Base-by-base conservation (phyloP, 1,140 invertebrate genomes). In the Sogatella furcifera region DNA sequence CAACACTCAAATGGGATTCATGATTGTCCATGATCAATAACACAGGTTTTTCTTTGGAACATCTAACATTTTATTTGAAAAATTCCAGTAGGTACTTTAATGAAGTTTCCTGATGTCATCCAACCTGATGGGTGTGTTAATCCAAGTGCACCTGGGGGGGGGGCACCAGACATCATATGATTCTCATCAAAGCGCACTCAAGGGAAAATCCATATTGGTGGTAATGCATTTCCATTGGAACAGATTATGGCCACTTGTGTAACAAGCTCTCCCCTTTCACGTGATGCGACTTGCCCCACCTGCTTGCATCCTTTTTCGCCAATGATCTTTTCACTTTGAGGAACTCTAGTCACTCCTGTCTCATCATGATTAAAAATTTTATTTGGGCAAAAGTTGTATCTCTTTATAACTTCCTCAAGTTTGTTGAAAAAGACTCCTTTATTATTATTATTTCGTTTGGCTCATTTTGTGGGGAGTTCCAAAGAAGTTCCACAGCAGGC, bases 311-410 rank as follows among this genome's bases (percentile, higher is more conserved):
- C 72, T 66, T 67, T 71, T 21, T 6, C n/a, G 28, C 68, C 69
- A 42, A 73, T 56, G 52, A 73, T 61, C 62, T 68, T 68, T 15
- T 60, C 59, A 22, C 68, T 68, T 54, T 66, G 68, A 60, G 70
- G 71, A 11, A 78, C 75, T 17, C 75, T 77, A 5, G 72, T 76
- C 17, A 71, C 62, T 2, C 70, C 71, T 6, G 71, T 77, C 61
- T 77, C 72, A 59, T 75, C 71, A 8, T 71, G 15, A 63, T 76
- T 74, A 60, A 66, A 73, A 53, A 75, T 69, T 8, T 49, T n/a
- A 17, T 17, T 22, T 49, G 46, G 15, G 15, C 21, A n/a, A 49
- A 49, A 49, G 6, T 17, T 22, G 46, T 49, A 49, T 5, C 21
- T 55, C 43, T 64, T 56, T 28, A 62, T 58, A 1, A 69, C 62